A percentile compares a stretch with the other conserved stretches of the same genome.
Conservation (phyloP, 2,888 invertebrate genomes). For the Epiblema foenella region DNA sequence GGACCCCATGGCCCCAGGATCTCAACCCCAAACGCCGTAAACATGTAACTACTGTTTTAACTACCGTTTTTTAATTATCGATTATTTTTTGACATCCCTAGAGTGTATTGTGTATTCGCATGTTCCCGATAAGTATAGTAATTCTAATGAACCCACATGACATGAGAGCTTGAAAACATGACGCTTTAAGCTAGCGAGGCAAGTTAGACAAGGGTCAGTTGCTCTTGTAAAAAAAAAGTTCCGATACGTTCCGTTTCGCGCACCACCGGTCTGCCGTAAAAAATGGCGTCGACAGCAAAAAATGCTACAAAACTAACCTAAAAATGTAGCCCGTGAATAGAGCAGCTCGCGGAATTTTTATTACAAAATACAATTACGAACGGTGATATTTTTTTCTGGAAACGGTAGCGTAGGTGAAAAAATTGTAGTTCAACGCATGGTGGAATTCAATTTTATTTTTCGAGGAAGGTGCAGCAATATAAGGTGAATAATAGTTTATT, state of each 20-base stretch:
- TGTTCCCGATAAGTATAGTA: no score
- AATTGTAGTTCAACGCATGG: not conserved
- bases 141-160: no score
- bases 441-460: not conserved
- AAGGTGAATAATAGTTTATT: not conserved
- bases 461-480: no score
- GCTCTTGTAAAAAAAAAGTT: not conserved
- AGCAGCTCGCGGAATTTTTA: not conserved
- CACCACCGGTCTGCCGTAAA: not conserved
- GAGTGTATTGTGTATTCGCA: no score
- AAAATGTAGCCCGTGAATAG: not conserved
- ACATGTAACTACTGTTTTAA: no score
- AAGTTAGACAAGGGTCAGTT: no score
- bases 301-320: not conserved
- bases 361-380: conserved; percentile 2
- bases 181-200: no score
- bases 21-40: no score
- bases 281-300: conserved; percentile 20
- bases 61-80: no score
- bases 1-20: no score
- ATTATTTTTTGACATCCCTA: no score
- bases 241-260: conserved; percentile 1
- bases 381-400: conserved; percentile 9
- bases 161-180: no score
- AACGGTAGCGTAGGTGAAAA: not conserved